Evolutionary conservation across 2,113 vertebrate species (phyloP).

Genomic region (Chelonoidis abingdonii): DNA sequence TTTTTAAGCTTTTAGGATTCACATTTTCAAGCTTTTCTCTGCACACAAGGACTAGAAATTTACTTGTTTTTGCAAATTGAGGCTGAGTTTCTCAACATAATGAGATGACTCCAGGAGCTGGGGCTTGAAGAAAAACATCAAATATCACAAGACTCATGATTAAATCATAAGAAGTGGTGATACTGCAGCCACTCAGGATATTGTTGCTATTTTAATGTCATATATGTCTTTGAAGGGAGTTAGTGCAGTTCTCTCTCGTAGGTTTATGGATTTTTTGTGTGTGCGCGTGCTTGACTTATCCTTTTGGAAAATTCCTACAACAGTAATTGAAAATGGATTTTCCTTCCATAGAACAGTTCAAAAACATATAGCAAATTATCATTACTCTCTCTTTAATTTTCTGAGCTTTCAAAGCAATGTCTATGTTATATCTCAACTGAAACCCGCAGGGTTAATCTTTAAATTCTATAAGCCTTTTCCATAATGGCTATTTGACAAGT

Average conservation of each 20-base stretch:
- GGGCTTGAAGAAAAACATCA: neutral
- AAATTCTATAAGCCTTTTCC: slow-evolving; percentile 20
- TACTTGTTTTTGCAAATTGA: neutral
- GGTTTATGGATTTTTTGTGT: neutral
- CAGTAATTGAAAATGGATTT: slow-evolving; percentile 1
- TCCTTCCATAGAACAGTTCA: neutral
- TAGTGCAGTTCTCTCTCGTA: neutral
- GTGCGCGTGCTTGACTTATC: neutral
- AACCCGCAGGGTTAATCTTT: neutral
- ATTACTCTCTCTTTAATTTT: slow-evolving; percentile 2
- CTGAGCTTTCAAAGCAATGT: slow-evolving; percentile 21
- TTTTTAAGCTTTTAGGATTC: neutral
- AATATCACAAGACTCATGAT: neutral
- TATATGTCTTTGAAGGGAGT: neutral
- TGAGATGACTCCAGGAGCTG: rapidly evolving
- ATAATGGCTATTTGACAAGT: neutral
- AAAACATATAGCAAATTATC: slow-evolving; percentile 3
- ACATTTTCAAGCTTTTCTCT: neutral
- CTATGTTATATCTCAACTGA: slow-evolving; percentile 34
- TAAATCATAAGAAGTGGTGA: neutral
- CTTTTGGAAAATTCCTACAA: neutral
- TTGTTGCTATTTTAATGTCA: neutral
- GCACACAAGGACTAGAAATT: neutral
- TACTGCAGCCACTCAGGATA: neutral
- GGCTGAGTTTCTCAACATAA: neutral